Percentiles rank a stretch among this genome's conserved stretches.
Evolutionary conservation across 2,113 vertebrate genomes (phyloP).

Genomic region (Clupea harengus): DNA sequence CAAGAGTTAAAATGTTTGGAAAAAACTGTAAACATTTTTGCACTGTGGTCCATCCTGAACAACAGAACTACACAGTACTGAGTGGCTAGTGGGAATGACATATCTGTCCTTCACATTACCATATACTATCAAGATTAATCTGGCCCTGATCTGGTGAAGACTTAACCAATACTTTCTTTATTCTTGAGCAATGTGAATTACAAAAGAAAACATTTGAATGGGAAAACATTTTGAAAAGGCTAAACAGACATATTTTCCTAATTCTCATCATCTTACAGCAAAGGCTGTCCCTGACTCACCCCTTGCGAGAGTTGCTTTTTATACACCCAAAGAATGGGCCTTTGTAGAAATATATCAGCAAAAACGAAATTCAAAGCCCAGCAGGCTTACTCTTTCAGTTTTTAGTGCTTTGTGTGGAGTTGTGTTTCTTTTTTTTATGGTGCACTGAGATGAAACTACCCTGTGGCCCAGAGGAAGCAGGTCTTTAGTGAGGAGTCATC

Average conservation of each 20-base stretch:
- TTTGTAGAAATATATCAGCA: background rate
- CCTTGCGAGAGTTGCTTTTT: background rate
- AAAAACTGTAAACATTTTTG: too few relatives aligned
- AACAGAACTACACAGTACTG: background rate
- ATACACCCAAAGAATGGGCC: background rate
- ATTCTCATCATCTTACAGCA: background rate
- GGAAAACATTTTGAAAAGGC: background rate
- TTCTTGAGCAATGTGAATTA: background rate
- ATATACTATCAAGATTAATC: background rate
- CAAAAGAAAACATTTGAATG: background rate
- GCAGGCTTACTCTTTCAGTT: background rate
- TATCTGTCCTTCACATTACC: too few relatives aligned
- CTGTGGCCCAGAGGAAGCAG: background rate
- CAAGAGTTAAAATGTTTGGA: too few relatives aligned
- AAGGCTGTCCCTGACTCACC: background rate
- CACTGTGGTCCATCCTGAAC: too few relatives aligned
- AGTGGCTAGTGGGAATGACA: too few relatives aligned
- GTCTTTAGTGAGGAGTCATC: slow-evolving; percentile 36
- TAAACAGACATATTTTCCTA: background rate
- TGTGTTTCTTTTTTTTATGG: background rate
- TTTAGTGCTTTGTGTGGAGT: background rate
- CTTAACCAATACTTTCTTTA: background rate
- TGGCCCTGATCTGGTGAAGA: background rate
- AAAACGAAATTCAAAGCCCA: background rate
- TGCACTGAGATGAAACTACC: background rate